Percentiles rank a stretch among this genome's conserved stretches.
Evolutionary conservation across 2,113 vertebrate genomes (phyloP).

Genomic region (Saguinus midas): DNA sequence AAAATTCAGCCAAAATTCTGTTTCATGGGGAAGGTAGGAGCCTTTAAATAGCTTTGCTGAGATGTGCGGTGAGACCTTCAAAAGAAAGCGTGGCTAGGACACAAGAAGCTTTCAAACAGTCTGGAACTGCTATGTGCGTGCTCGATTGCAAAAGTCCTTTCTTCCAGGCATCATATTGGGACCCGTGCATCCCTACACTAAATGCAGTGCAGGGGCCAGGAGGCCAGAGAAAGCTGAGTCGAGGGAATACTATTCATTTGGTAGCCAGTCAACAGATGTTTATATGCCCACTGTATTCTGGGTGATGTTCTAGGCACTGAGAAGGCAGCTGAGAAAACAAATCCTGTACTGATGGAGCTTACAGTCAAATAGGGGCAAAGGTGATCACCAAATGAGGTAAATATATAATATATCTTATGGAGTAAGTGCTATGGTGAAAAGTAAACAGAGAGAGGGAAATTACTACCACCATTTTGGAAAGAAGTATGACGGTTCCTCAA

Average conservation of each 20-base stretch:
- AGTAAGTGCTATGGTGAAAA: background rate
- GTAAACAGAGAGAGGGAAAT: background rate
- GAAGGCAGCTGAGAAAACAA: background rate
- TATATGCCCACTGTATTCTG: background rate
- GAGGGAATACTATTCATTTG: background rate
- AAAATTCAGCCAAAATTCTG: background rate
- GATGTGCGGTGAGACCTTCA: background rate
- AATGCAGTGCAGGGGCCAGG: fast-evolving
- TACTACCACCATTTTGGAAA: background rate
- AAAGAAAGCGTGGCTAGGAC: background rate
- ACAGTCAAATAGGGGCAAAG: background rate
- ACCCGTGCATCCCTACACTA: no score
- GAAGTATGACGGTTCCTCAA: background rate
- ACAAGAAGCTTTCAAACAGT: background rate
- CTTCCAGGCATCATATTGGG: background rate
- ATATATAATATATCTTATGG: background rate
- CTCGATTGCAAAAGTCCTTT: background rate
- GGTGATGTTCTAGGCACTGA: background rate
- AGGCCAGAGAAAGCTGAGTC: background rate
- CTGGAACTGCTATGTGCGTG: background rate
- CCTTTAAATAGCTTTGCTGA: background rate
- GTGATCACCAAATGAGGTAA: background rate
- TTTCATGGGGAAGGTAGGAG: background rate
- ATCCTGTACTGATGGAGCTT: background rate
- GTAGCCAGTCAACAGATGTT: background rate